Conservation (phyloP, 2,888 invertebrate species). For the Drosophila anceps region DNA sequence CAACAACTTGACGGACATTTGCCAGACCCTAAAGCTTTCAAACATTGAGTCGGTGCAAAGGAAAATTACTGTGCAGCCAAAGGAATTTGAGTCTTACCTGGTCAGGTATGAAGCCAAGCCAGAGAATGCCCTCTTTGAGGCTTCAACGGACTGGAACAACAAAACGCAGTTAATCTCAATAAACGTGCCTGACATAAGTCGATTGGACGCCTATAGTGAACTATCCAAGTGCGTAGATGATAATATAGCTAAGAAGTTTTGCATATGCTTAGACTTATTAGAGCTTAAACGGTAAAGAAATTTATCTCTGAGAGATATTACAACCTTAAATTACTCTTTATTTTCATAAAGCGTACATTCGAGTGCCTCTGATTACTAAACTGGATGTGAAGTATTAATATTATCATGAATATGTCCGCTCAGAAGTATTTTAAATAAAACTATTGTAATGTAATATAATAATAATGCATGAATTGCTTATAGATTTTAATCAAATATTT, state of each 20-base stretch:
- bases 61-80: conserved; percentile 12
- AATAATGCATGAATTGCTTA: too few species aligned
- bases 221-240: conserved; percentile 44
- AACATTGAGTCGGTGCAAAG: conserved; percentile 36
- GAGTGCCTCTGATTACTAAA: background rate
- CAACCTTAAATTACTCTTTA: background rate
- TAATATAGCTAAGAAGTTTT: conserved; percentile 77
- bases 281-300: background rate
- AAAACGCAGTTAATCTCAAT: conserved; percentile 25
- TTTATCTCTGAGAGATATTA: conserved; percentile 1
- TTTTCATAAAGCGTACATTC: background rate
- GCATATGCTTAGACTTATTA: conserved; percentile 44
- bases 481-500: background rate
- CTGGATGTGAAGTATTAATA: background rate
- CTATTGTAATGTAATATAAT: too few species aligned
- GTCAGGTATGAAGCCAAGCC: conserved; percentile 38
- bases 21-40: conserved; percentile 50
- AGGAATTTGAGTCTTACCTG: conserved; percentile 29
- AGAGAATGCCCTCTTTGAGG: conserved; percentile 27
- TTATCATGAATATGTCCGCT: background rate
- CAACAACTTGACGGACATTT: conserved; percentile 58
- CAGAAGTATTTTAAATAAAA: background rate
- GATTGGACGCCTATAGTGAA: conserved; percentile 32
- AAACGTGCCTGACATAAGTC: conserved; percentile 51
- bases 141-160: conserved; percentile 28